Evolutionary conservation across 2,797 vertebrate genomes (phyloP).

Genomic region (Babyrousa celebensis): DNA sequence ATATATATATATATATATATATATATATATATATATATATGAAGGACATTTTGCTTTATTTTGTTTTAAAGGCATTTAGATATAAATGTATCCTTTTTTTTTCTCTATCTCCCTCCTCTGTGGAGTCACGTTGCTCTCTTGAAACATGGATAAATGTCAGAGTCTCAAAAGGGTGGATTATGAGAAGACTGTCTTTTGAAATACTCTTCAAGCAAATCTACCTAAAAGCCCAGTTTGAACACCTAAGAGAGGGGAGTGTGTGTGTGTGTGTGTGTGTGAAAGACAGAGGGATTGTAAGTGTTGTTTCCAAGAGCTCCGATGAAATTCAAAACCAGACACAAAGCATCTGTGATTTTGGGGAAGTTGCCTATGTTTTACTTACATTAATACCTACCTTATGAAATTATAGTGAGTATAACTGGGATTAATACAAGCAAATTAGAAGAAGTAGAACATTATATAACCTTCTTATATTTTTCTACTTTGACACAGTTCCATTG

Average conservation of each 20-base stretch:
- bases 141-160: not conserved
- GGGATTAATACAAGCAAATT: not conserved
- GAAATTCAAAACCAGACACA: not conserved
- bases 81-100: not conserved
- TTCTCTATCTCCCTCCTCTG: not conserved
- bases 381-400: not conserved
- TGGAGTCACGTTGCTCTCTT: not conserved
- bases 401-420: not conserved
- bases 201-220: not conserved
- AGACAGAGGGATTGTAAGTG: too few species aligned
- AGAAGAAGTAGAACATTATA: not conserved
- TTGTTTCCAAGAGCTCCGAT: not conserved
- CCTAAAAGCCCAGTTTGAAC: not conserved
- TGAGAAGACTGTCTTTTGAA: not conserved
- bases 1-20: too few species aligned
- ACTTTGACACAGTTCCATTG: not conserved
- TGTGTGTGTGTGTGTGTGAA: not conserved
- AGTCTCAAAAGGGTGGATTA: not conserved
- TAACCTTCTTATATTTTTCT: not conserved
- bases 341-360: not conserved
- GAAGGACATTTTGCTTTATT: not conserved
- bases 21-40: too few species aligned
- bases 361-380: not conserved
- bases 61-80: not conserved
- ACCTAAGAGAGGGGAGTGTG: not conserved